These are phyloP conservation scores for Psittacus erithacus DNA, from an alignment of 2,113 vertebrate genomes.

Conservation along the genomic window DNA sequence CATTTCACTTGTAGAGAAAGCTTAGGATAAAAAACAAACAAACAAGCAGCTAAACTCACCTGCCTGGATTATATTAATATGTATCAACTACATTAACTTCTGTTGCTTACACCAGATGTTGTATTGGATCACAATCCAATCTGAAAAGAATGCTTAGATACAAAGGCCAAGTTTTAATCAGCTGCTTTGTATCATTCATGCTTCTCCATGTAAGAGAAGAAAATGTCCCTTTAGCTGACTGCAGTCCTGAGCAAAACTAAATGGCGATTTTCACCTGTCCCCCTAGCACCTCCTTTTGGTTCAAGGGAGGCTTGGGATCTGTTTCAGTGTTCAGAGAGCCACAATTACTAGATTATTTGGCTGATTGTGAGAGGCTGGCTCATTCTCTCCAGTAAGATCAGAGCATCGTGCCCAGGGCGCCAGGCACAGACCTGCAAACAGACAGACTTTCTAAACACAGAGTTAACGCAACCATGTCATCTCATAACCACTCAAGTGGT, in stretches of 20 bases:
- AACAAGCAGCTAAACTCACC: not conserved
- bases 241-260: not conserved
- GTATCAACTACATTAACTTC: not conserved
- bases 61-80: not conserved
- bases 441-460: constrained; percentile 25
- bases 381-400: not conserved
- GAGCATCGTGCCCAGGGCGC: not conserved
- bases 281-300: not conserved
- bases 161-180: not conserved
- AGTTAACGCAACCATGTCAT: constrained; percentile 28
- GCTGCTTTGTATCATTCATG: not conserved
- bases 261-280: not conserved
- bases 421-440: not conserved
- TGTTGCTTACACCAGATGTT: not conserved
- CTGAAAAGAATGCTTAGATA: not conserved
- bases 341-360: not conserved
- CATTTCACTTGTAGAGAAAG: not conserved
- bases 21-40: not conserved
- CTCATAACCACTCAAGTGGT: constrained; percentile 35
- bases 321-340: not conserved
- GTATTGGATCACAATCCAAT: not conserved
- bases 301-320: not conserved
- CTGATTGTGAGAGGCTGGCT: not conserved
- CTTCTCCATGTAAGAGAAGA: fast-evolving
- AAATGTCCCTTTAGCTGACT: not conserved